A percentile compares a stretch with the other conserved stretches of the same genome.
Evolutionary conservation across 2,113 vertebrate genomes (phyloP).

Genomic region (Collichthys lucidus): DNA sequence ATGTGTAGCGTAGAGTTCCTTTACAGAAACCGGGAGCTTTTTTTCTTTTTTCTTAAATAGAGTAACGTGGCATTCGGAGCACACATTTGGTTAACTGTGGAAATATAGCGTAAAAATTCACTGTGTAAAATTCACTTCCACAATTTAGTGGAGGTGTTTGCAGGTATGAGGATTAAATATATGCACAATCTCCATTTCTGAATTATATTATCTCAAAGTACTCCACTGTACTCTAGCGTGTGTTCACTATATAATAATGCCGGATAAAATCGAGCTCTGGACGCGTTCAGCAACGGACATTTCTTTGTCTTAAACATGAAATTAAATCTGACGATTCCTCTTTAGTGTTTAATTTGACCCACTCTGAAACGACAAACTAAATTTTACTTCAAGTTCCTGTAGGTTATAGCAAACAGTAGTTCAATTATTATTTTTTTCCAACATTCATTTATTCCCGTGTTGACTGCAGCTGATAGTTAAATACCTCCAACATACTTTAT

Average conservation of each 20-base stretch:
- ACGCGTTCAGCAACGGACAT: neutral
- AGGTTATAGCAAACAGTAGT: neutral
- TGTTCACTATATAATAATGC: slow-evolving; percentile 2
- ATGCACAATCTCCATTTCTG: slow-evolving; percentile 4
- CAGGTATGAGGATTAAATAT: slow-evolving; percentile 31
- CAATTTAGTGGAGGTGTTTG: slow-evolving; percentile 52
- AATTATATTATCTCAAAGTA: slow-evolving; percentile 9
- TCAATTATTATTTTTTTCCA: slow-evolving; percentile 26
- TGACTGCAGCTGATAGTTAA: slow-evolving; percentile 55
- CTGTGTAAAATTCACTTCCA: slow-evolving; percentile 27
- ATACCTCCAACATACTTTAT: slow-evolving; percentile 52
- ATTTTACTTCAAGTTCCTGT: neutral
- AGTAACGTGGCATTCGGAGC: slow-evolving; percentile 63
- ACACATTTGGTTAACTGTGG: slow-evolving; percentile 60
- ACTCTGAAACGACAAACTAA: neutral
- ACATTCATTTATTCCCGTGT: slow-evolving; percentile 26
- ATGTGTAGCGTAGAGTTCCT: slow-evolving; percentile 70
- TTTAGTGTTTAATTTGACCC: slow-evolving; percentile 3
- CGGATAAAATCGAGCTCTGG: neutral
- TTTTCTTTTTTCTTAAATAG: slow-evolving; percentile 65
- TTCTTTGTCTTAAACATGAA: slow-evolving; percentile 8
- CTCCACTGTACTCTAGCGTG: neutral
- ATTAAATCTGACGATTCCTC: slow-evolving; percentile 18
- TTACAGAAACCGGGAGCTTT: slow-evolving; percentile 60
- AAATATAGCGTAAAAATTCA: slow-evolving; percentile 32